Evolutionary conservation across 2,888 invertebrate genomes (phyloP).

Genomic region (Stomorhina lunata): DNA sequence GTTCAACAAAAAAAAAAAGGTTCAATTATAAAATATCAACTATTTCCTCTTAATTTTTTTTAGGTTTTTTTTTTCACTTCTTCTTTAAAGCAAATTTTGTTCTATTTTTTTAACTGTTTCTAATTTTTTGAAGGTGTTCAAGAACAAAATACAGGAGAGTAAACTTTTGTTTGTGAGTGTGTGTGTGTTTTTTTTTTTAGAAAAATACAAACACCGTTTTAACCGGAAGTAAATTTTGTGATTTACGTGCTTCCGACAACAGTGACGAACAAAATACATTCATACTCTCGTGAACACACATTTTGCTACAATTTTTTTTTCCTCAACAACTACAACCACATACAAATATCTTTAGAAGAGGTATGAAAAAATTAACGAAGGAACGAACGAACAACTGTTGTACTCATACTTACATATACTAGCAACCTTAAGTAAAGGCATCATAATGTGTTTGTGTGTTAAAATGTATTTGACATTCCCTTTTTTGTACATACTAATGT

Average conservation of each 20-base stretch:
- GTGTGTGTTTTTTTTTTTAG: too few species aligned
- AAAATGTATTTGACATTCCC: not conserved
- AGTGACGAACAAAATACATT: conserved; percentile 49
- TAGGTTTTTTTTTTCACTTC: not conserved
- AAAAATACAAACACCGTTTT: conserved; percentile 60
- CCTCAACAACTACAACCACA: not conserved
- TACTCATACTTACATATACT: not conserved
- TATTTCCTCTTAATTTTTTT: conserved; percentile 66
- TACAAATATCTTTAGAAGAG: not conserved
- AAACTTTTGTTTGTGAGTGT: not conserved
- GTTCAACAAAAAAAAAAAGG: conserved; percentile 1
- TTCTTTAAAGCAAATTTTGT: too few species aligned
- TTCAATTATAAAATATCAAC: conserved; percentile 66
- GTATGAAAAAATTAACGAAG: not conserved
- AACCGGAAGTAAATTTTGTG: conserved; percentile 67
- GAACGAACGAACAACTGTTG: conserved; percentile 46
- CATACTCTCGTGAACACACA: not conserved
- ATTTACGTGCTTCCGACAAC: conserved; percentile 66
- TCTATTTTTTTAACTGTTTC: not conserved
- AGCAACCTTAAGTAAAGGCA: too few species aligned
- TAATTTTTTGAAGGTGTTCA: conserved; percentile 29
- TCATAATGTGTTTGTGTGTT: too few species aligned
- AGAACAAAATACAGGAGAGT: conserved; percentile 20
- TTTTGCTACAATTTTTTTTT: too few species aligned
- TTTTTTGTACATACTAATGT: too few species aligned